Evolutionary conservation across 2,888 invertebrate species (phyloP), one percentile per base, ranked within the genome.

Genomic region (Achlya flavicornis): DNA sequence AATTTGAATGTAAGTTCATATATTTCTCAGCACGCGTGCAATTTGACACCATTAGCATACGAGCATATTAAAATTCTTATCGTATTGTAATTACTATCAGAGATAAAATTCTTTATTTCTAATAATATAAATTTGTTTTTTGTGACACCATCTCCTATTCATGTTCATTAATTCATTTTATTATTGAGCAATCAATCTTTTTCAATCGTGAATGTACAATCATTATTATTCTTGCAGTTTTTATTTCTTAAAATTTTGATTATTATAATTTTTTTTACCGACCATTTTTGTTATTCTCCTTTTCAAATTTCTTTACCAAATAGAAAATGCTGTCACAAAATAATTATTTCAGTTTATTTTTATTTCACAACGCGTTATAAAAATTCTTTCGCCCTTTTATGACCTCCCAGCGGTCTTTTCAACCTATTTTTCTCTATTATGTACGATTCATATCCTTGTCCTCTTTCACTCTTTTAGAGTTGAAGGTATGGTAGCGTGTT

Each of bases 291-390:
- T 19, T 19, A 19, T n/a, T 53, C 6, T 19, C n/a, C 46, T 19
- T 53, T 53, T 53, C 16, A 53, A 10, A 19, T 10, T 38, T 4
- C 41, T 26, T 19, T 60, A 73, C 26, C 19, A 64, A 69, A 73
- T 70, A 79, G 78, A 83, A 85, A 85, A 83, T 81, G 78, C 83
- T 86, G 84, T 84, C 87, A 86, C 82, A 81, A 87, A 81, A 83
- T 76, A 78, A 82, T 26, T 26, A 26, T 80, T 75, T 79, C 78
- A 83, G 80, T 80, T 79, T 81, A 72, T 78, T 82, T 84, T 79
- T 79, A 80, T 81, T 88, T 93, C 92, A 92, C 93, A 92, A 92
- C 92, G 87, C 92, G 78, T 90, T 90, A 88, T 90, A 91, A 89
- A 90, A 87, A 85, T 77, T 87, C 86, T 87, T 88, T 88, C 86